Percentiles rank a stretch among this genome's conserved stretches.
phyloP scores from a whole-genome alignment of 2,888 invertebrate genomes.

The Protonemura montana region DNA sequence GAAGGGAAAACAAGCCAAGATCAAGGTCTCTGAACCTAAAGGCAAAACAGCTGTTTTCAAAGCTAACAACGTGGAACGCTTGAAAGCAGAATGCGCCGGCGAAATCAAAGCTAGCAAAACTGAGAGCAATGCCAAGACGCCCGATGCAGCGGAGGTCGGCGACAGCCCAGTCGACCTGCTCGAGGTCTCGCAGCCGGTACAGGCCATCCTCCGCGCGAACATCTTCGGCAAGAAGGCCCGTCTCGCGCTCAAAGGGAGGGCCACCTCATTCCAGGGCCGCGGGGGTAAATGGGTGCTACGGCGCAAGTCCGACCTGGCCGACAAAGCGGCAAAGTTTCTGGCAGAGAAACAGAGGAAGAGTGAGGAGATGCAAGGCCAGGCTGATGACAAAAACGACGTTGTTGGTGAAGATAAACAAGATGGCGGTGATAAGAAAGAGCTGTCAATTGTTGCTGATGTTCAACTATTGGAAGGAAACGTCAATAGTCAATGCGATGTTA shows the following conservation, averaged over 20 bases:
- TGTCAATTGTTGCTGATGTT: no score
- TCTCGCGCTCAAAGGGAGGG: background rate
- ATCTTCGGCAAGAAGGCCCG: conserved; percentile 31
- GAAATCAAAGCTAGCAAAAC: background rate
- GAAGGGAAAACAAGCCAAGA: background rate
- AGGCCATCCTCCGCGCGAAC: conserved; percentile 30
- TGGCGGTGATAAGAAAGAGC: no score
- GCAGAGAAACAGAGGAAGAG: background rate
- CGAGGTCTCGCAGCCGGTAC: background rate
- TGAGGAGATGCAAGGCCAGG: background rate
- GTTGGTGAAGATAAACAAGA: no score
- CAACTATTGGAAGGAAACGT: no score
- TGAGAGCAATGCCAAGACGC: background rate
- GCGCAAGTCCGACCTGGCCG: background rate
- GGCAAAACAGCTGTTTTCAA: background rate
- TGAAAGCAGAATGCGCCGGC: background rate
- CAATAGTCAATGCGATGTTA: no score
- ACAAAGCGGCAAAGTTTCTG: background rate
- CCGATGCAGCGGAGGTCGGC: background rate
- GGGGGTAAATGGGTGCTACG: background rate
- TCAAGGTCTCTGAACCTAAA: background rate
- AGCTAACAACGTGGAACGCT: background rate
- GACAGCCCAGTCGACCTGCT: background rate
- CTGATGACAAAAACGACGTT: no score
- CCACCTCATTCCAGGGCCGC: background rate